A percentile compares a stretch with the other conserved stretches of the same genome.
Evolutionary conservation across 2,888 invertebrate species (phyloP).

Genomic region (Zele albiditarsus): DNA sequence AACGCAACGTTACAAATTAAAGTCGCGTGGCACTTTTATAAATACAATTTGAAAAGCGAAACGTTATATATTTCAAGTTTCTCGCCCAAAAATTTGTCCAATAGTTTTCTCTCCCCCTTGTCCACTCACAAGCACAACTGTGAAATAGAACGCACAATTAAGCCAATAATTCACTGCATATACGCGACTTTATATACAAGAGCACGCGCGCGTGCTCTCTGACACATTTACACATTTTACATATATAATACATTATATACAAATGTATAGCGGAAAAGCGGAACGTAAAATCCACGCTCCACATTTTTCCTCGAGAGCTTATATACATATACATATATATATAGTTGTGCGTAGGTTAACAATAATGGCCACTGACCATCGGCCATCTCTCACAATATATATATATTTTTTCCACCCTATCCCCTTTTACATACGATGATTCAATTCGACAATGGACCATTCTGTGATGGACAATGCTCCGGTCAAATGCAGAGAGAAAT

Average conservation of each 20-base stretch:
- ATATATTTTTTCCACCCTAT: slow-evolving; percentile 60
- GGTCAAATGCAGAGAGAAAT: slow-evolving; percentile 65
- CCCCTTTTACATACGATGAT: slow-evolving; percentile 61
- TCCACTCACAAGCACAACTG: slow-evolving; percentile 53
- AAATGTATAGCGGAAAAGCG: slow-evolving; percentile 23
- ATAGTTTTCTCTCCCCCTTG: not conserved
- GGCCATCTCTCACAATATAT: slow-evolving; percentile 67
- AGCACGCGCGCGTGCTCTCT: slow-evolving; percentile 34
- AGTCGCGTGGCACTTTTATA: slow-evolving; percentile 57
- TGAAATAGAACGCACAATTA: slow-evolving; percentile 60
- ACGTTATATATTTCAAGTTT: slow-evolving; percentile 33
- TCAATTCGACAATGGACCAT: slow-evolving; percentile 71
- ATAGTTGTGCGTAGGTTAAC: slow-evolving; percentile 48
- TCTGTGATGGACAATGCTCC: slow-evolving; percentile 64
- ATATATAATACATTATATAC: slow-evolving; percentile 21
- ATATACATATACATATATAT: slow-evolving; percentile 18
- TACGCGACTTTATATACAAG: slow-evolving; percentile 44
- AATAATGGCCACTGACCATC: slow-evolving; percentile 68
- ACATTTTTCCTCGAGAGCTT: slow-evolving; percentile 47
- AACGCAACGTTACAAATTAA: not conserved
- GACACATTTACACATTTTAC: not conserved
- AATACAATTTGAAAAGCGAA: slow-evolving; percentile 47
- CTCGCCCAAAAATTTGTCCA: slow-evolving; percentile 65
- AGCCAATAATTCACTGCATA: slow-evolving; percentile 67
- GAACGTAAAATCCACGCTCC: slow-evolving; percentile 40